Conservation (phyloP, 2,888 invertebrate species). For the Allophyes oxyacanthae region DNA sequence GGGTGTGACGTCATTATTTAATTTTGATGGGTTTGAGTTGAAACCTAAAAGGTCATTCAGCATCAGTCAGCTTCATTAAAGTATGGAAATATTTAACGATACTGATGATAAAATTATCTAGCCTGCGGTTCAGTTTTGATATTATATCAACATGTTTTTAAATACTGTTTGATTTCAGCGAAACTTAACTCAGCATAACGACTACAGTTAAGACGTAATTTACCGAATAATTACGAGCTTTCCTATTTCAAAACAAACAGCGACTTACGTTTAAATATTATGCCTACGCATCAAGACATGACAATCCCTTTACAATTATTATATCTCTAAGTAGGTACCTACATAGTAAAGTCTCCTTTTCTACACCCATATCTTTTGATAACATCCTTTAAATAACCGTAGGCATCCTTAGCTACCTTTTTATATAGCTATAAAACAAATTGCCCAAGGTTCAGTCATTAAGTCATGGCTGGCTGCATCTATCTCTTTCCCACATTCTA, state of each 20-base stretch:
- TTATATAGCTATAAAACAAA: constrained; percentile 21
- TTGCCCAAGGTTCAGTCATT: constrained; percentile 20
- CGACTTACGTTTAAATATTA: no score
- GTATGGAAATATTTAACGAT: neutral
- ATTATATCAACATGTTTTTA: neutral
- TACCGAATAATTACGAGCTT: no score
- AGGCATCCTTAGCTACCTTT: constrained; percentile 7
- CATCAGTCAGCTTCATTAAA: neutral
- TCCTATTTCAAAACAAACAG: no score
- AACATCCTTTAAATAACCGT: no score
- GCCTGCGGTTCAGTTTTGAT: neutral
- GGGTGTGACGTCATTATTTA: constrained; percentile 25
- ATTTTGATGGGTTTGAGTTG: constrained; percentile 5
- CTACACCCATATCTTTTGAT: no score
- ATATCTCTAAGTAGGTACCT: no score
- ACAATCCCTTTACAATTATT: no score
- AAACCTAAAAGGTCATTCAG: neutral
- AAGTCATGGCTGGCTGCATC: constrained; percentile 16
- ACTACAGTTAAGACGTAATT: no score
- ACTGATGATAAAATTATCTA: constrained; percentile 11
- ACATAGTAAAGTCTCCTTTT: no score
- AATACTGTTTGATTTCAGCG: neutral
- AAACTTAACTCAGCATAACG: no score
- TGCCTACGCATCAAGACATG: no score
- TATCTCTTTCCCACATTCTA: constrained; percentile 42